A percentile compares a stretch with the other conserved stretches of the same genome.
These are phyloP conservation scores for Tipula helvola DNA, from an alignment of 2,888 invertebrate genomes.

Conservation along the genomic window DNA sequence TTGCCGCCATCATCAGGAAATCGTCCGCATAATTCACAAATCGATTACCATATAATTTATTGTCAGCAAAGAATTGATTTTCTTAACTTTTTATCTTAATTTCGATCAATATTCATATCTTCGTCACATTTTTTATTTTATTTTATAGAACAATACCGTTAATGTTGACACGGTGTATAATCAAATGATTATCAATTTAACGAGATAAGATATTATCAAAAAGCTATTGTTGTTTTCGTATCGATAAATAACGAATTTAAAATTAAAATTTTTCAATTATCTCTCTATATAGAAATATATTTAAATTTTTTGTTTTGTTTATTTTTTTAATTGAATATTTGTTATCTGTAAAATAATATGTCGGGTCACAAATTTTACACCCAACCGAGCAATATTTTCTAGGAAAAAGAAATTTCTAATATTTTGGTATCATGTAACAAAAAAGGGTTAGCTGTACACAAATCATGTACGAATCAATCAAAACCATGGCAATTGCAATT, in stretches of 20 bases:
- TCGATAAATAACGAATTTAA: background rate
- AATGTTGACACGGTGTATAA: background rate
- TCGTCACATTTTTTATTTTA: background rate
- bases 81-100: background rate
- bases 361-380: background rate
- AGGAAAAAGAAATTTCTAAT: background rate
- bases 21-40: background rate
- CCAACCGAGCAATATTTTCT: background rate
- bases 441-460: background rate
- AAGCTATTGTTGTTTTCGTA: background rate
- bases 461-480: background rate
- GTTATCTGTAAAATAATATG: background rate
- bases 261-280: background rate
- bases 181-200: background rate
- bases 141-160: background rate
- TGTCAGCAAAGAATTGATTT: background rate
- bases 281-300: background rate
- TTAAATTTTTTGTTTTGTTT: background rate
- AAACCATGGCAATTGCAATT: background rate
- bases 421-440: background rate
- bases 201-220: background rate
- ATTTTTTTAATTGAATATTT: background rate
- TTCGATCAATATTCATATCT: background rate
- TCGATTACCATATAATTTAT: background rate
- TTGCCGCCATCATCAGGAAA: background rate